Conservation (phyloP, 2,797 vertebrate species). For the Falco novaeseelandiae region DNA sequence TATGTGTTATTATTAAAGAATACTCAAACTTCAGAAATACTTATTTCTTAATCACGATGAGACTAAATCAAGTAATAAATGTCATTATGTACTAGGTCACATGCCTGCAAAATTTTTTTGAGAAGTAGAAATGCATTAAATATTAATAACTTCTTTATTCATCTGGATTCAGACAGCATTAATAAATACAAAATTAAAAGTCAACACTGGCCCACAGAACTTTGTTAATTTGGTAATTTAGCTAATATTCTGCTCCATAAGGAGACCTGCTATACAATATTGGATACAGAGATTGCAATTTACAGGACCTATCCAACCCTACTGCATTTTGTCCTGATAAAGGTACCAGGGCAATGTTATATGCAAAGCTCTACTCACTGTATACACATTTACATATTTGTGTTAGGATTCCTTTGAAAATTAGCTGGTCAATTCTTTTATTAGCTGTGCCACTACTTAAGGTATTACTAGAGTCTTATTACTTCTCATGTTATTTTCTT, state of each 20-base stretch:
- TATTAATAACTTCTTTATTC: background rate
- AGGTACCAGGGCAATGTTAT: background rate
- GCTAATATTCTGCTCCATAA: background rate
- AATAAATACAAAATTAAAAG: background rate
- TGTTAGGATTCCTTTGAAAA: background rate
- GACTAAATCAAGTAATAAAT: background rate
- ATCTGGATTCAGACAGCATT: background rate
- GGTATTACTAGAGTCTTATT: background rate
- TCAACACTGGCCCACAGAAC: background rate
- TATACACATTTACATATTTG: background rate
- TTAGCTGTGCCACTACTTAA: background rate
- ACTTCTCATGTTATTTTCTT: constrained; percentile 37
- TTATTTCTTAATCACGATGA: background rate
- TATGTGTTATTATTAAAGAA: background rate
- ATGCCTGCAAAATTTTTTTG: background rate
- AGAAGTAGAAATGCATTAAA: background rate
- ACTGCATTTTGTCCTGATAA: no score
- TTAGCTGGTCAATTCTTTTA: background rate
- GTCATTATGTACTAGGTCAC: background rate
- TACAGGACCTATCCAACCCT: background rate
- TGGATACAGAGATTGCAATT: background rate
- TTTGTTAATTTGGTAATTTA: background rate
- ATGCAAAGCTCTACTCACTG: background rate
- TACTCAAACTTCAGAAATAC: background rate
- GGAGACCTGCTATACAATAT: background rate